Evolutionary conservation across 2,888 invertebrate genomes (phyloP).

Genomic region (Caenorhabditis auriculariae): DNA sequence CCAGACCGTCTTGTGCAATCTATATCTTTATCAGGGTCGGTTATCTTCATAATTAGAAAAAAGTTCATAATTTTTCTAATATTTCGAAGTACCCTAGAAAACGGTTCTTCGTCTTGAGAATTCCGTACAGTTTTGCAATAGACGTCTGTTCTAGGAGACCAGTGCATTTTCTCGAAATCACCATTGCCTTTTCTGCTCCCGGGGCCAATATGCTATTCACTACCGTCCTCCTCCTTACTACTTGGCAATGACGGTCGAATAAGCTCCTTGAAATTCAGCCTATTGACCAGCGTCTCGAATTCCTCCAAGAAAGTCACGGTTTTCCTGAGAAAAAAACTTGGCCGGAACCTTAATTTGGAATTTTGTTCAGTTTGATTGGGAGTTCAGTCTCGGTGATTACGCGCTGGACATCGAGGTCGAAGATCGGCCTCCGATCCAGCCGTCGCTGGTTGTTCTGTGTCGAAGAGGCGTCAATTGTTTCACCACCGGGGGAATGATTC

Average conservation of each 20-base stretch:
- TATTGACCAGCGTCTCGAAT: conserved; percentile 19
- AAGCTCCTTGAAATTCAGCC: conserved; percentile 29
- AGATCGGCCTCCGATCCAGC: conserved; percentile 4
- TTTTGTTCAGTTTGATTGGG: conserved; percentile 37
- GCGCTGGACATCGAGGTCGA: conserved; percentile 29
- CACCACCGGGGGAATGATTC: conserved; percentile 8
- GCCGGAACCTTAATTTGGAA: neutral
- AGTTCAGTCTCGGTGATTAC: conserved; percentile 34
- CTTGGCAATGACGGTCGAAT: conserved; percentile 26
- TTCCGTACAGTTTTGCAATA: too few species aligned
- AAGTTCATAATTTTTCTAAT: neutral
- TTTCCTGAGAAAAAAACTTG: neutral
- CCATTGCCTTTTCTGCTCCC: conserved; percentile 35
- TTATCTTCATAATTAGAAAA: neutral
- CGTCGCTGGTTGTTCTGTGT: conserved; percentile 31
- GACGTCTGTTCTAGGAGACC: conserved; percentile 21
- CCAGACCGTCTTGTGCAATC: conserved; percentile 33
- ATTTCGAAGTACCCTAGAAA: too few species aligned
- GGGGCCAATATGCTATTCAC: conserved; percentile 33
- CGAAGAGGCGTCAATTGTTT: conserved; percentile 30
- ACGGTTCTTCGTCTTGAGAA: too few species aligned
- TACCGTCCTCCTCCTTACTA: conserved; percentile 16
- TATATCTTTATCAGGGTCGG: conserved; percentile 26
- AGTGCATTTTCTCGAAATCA: conserved; percentile 27
- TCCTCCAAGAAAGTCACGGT: conserved; percentile 14